Evolutionary conservation across 2,888 invertebrate species (phyloP), one percentile per base, ranked within the genome.

Genomic region (Tiliacea aurago): DNA sequence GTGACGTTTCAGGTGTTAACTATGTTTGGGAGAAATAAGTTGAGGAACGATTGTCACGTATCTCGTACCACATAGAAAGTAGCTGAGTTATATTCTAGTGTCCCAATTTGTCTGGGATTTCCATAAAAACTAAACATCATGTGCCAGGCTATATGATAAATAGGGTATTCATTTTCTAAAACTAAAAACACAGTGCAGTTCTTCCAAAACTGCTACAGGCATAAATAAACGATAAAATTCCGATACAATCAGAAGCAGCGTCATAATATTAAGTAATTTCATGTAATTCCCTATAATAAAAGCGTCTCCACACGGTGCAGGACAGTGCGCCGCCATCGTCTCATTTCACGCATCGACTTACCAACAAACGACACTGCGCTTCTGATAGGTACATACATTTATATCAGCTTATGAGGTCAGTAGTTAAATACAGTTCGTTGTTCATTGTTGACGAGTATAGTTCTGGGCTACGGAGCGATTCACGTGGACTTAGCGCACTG

Each of bases 271-370:
- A 53, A 69, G 65, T 61, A 73, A 70, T 69, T 68, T 70, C 9
- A 11, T 61, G 11, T 63, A 68, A 73, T 67, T n/a, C 49, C 23
- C 51, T 55, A 41, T 70, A 81, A 73, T 69, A 51, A 58, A 43
- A 45, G 13, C 56, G 41, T 53, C 53, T 28, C 11, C 23, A 7
- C 28, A 9, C 28, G 33, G 11, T 9, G 55, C 49, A 43, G 74
- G 73, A 28, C 53, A 37, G 74, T 53, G 87, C 69, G 75, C 85
- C 76, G 82, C 84, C 81, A 55, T 70, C 76, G 72, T 65, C 81
- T 91, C 88, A 93, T 93, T 93, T 91, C 93, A 93, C 93, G 93
- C 91, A 89, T 88, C 86, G 83, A 63, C 78, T 75, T 85, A 80
- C 89, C 73, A 78, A 86, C 83, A 91, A 92, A 92, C 87, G 85